These are phyloP conservation scores for Drosophila tropicalis DNA, from an alignment of 1,140 invertebrate genomes.

Conservation along the genomic window DNA sequence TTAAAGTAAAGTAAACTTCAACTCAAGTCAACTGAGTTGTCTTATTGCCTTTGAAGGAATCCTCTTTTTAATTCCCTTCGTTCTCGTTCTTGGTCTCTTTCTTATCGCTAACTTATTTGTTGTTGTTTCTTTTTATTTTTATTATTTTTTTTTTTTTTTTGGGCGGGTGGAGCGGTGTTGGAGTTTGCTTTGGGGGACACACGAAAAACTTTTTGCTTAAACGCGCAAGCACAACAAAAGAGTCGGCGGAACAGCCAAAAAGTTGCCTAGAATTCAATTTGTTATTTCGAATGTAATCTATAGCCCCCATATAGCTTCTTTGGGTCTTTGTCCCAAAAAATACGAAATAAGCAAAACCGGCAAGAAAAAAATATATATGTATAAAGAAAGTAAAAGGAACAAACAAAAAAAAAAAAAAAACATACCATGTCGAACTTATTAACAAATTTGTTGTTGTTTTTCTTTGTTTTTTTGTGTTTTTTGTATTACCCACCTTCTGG, in stretches of 20 bases:
- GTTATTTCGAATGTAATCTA: conserved; percentile 63
- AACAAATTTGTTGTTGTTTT: conserved; percentile 39
- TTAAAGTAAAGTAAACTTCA: conserved; percentile 1
- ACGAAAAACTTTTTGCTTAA: conserved; percentile 62
- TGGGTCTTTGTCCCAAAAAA: conserved; percentile 34
- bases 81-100: conserved; percentile 5
- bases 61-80: conserved; percentile 19
- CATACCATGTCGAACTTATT: conserved; percentile 59
- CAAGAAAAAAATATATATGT: not conserved
- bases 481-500: conserved; percentile 42
- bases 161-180: too few species aligned
- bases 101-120: conserved; percentile 55
- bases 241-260: conserved; percentile 42
- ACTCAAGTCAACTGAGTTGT: conserved; percentile 7
- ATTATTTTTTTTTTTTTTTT: not conserved
- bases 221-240: conserved; percentile 28
- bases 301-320: conserved; percentile 35
- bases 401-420: conserved; percentile 27
- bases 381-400: not conserved
- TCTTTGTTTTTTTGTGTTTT: not conserved
- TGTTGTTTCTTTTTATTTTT: conserved; percentile 53
- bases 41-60: conserved; percentile 19
- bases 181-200: conserved; percentile 14
- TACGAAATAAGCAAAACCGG: not conserved
- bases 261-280: conserved; percentile 74